A percentile compares a stretch with the other conserved stretches of the same genome.
These are phyloP conservation scores for Lepilemur ruficaudatus DNA, from an alignment of 2,797 vertebrate species.

Conservation along the genomic window DNA sequence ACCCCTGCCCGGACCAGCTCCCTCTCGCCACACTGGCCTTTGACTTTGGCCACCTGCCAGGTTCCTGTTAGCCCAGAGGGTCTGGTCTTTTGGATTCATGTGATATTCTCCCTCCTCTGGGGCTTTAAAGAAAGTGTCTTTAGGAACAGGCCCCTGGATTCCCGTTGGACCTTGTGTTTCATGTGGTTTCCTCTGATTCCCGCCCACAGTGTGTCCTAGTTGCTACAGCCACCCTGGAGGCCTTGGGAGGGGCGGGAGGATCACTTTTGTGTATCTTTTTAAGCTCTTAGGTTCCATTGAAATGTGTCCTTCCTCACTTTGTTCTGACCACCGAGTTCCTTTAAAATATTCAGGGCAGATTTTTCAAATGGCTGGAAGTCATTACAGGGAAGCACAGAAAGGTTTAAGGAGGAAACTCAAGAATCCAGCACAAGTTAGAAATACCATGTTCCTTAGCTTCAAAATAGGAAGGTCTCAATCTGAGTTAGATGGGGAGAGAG, in stretches of 20 bases:
- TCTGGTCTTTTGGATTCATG: not conserved
- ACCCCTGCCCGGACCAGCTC: fast-evolving
- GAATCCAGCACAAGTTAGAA: not conserved
- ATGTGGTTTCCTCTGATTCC: not conserved
- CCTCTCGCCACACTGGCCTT: not conserved
- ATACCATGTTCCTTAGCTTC: not conserved
- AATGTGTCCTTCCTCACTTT: not conserved
- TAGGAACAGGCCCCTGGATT: not conserved
- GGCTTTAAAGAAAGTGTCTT: not conserved
- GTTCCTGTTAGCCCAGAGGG: not conserved
- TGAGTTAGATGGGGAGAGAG: not conserved
- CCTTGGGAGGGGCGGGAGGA: not conserved
- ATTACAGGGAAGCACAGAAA: not conserved
- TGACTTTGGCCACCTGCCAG: no score
- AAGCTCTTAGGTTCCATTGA: not conserved
- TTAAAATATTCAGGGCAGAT: conserved; percentile 5
- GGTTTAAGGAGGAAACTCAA: not conserved
- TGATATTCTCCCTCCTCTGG: not conserved
- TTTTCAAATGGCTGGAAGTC: conserved; percentile 49
- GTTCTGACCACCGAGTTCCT: not conserved
- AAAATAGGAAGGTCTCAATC: not conserved
- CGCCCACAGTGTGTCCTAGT: fast-evolving
- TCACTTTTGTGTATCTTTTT: not conserved
- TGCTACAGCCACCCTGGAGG: not conserved
- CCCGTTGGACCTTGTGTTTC: not conserved